Evolutionary conservation across 2,797 vertebrate genomes (phyloP), one percentile per base, ranked within the genome.

Genomic region (Lerista edwardsae): DNA sequence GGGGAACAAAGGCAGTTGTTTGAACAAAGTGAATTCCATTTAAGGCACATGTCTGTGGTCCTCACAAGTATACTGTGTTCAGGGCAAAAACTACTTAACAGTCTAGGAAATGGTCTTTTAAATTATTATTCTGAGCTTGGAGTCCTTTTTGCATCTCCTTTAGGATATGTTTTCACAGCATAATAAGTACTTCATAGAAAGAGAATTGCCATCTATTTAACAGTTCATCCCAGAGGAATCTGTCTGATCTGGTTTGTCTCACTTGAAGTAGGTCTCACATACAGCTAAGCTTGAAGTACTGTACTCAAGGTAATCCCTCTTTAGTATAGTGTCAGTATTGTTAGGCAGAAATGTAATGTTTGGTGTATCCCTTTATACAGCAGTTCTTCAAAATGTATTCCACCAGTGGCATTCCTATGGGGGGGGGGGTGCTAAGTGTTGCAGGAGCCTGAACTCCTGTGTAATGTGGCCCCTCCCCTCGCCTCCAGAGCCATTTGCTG

Each of bases 11-110:
- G 36, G 1, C 5, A 55, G 23, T 62, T 1, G 8, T 17, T 82
- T 82, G 31, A 74, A 74, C 41, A 64, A 23, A 44, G 31, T n/a
- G 59, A 62, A 82, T 31, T 81, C 39, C 34, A 80, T 71, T 71
- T 21, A 82, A 44, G 39, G 39, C 36, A 73, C n/a, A 62, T 25
- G 14, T 23, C 9, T 73, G n/a, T 62, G 62, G 10, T 64, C 3
- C 23, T 75, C 39, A 29, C 59, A 51, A 36, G 27, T 36, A 67
- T 64, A 62, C n/a, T 36, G 23, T 62, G 27, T 29, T n/a, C 10
- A 72, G 36, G 36, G 36, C n/a, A n/a, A 19, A 62, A 73, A 31
- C 15, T 64, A 29, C 62, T 64, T 64, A 80, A 41, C 51, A 41
- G 29, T 80, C 68, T 51, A 71, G 67, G 51, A 80, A 80, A 68